Evolutionary conservation across 1,140 invertebrate species (phyloP).

Genomic region (Drosophila chauvacae): DNA sequence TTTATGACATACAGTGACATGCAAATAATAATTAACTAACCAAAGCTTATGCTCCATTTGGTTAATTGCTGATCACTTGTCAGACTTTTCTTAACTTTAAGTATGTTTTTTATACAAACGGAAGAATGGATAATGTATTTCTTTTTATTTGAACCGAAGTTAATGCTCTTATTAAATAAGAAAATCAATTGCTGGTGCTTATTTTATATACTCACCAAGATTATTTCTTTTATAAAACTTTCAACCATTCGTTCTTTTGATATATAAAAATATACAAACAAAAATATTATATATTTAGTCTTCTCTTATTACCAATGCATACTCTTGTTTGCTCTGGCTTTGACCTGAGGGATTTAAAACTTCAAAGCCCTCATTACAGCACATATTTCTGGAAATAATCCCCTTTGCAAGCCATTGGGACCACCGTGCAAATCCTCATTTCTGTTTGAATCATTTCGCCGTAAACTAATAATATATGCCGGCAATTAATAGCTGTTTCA

Average conservation of each 20-base stretch:
- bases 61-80: neutral
- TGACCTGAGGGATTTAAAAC: conserved; percentile 1
- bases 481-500: conserved; percentile 40
- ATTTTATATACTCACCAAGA: neutral
- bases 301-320: too few species aligned
- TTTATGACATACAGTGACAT: too few species aligned
- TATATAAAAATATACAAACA: neutral
- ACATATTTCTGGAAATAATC: conserved; percentile 2
- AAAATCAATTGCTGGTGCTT: neutral
- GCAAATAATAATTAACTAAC: neutral
- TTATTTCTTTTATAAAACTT: neutral
- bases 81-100: neutral
- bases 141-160: neutral
- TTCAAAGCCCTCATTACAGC: conserved; percentile 13
- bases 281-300: too few species aligned
- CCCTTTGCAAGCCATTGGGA: neutral
- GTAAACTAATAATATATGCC: conserved; percentile 23
- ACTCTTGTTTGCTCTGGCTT: neutral
- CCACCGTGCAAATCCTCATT: conserved; percentile 4
- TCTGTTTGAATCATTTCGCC: conserved; percentile 4
- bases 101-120: neutral
- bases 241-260: neutral
- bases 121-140: neutral
- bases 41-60: neutral
- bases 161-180: neutral